Evolutionary conservation across 2,888 invertebrate species (phyloP).

Genomic region (Phaonia tiefii): DNA sequence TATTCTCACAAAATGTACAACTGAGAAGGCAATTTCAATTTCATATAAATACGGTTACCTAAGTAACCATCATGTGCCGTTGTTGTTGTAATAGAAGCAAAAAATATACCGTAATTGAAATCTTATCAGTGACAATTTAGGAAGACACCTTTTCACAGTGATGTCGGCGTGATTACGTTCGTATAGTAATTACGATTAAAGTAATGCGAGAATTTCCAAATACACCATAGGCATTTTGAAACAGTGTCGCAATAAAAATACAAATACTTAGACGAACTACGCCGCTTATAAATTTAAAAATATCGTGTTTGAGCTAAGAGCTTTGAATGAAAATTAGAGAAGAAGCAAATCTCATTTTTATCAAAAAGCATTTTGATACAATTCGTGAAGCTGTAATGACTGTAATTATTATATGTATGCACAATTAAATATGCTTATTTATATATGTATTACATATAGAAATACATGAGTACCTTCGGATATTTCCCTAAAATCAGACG

Average conservation of each 20-base stretch:
- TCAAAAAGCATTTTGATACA: no score
- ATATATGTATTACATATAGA: no score
- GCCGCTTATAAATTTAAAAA: no score
- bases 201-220: conserved; percentile 6
- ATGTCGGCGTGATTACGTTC: not conserved
- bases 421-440: no score
- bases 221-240: not conserved
- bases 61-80: not conserved
- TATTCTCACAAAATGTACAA: conserved; percentile 8
- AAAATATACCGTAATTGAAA: conserved; percentile 42
- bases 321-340: no score
- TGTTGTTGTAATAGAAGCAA: not conserved
- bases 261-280: no score
- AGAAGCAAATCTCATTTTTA: no score
- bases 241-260: not conserved
- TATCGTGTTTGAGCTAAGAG: no score
- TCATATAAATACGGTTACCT: conserved; percentile 28
- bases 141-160: not conserved
- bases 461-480: no score
- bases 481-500: no score
- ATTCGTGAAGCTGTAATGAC: no score
- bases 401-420: no score
- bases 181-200: conserved; percentile 12
- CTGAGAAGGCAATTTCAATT: conserved; percentile 10
- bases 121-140: conserved; percentile 11